Base-by-base conservation (phyloP, 2,888 invertebrate genomes). In the Apoderus coryli region DNA sequence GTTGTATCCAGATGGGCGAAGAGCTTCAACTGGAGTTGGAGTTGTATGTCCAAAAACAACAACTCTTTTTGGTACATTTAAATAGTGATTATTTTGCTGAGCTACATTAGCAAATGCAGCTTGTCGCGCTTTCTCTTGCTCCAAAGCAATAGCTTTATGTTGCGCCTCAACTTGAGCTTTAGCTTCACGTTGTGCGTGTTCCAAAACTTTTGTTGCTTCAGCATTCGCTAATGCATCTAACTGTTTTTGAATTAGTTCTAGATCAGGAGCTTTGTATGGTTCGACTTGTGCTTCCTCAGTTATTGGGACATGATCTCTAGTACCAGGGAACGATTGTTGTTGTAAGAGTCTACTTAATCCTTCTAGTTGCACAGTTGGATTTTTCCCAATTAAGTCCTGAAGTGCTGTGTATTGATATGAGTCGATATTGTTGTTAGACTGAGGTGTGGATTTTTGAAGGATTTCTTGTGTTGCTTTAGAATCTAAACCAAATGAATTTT, bases 301-400 rank as follows among this genome's bases (percentile, higher is more conserved):
- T n/a, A n/a, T n/a, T n/a, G n/a, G n/a, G n/a, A n/a, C n/a, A n/a
- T n/a, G n/a, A 19, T 7, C 6, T 7, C 7, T 6, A 6, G 19
- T 19, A n/a, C 7, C 7, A 7, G 19, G 19, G 7, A 7, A n/a
- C n/a, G 6, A 6, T n/a, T 19, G 6, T 34, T 41, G 11, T 14
- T 42, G 31, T 24, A 67, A 41, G 3, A 67, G 44, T 33, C 61
- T 57, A 24, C 63, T 60, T 2, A 67, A 48, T 2, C 65, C 66
- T 40, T 64, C 55, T 11, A 68, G 52, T 47, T 68, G 66, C 32
- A 59, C 56, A 4, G 54, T 53, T 0, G 65, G 64, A 2, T 59
- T 54, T 46, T 64, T 63, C 10, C 64, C 67, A 15, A 67, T 48
- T 4, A 68, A 44, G 1, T 60, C 52, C 23, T 57, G 59, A 1